Evolutionary conservation across 2,797 vertebrate species (phyloP).

Genomic region (Dendrocincla fuliginosa): DNA sequence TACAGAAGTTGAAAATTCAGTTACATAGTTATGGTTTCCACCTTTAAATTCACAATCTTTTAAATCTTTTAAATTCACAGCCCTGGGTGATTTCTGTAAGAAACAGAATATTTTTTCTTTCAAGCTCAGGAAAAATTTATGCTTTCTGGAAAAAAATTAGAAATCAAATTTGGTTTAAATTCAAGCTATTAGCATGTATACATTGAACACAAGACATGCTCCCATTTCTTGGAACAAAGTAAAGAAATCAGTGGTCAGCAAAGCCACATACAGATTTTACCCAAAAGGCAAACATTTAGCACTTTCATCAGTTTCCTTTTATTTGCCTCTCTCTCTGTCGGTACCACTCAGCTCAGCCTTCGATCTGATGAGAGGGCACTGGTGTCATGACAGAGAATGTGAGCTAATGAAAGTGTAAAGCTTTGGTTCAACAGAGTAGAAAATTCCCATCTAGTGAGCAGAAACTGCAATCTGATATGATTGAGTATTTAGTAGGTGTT

Average conservation of each 20-base stretch:
- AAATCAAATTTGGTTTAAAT: neutral
- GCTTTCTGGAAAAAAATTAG: neutral
- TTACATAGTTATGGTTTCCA: neutral
- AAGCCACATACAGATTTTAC: neutral
- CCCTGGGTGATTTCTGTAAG: neutral
- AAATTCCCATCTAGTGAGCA: constrained; percentile 84
- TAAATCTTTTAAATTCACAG: neutral
- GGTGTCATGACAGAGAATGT: constrained; percentile 84
- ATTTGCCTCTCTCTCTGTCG: constrained; percentile 44
- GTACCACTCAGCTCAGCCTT: constrained; percentile 63
- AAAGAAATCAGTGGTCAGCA: constrained; percentile 2
- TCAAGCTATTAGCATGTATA: neutral
- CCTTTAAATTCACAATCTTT: neutral
- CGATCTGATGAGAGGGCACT: constrained; percentile 78
- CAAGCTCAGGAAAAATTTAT: neutral
- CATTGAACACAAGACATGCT: neutral
- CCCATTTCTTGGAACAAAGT: neutral
- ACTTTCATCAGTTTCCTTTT: constrained; percentile 67
- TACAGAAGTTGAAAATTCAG: neutral
- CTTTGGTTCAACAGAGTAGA: constrained; percentile 85
- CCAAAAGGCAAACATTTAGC: constrained; percentile 32
- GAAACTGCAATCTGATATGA: constrained; percentile 86
- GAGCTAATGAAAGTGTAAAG: constrained; percentile 89
- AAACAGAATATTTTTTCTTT: neutral
- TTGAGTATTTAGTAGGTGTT: constrained; percentile 62